Percentiles rank a stretch among this genome's conserved stretches.
Evolutionary conservation across 35 echinoderm and acorn worm genomes (phyloP).

Genomic region (Apostichopus californicus): DNA sequence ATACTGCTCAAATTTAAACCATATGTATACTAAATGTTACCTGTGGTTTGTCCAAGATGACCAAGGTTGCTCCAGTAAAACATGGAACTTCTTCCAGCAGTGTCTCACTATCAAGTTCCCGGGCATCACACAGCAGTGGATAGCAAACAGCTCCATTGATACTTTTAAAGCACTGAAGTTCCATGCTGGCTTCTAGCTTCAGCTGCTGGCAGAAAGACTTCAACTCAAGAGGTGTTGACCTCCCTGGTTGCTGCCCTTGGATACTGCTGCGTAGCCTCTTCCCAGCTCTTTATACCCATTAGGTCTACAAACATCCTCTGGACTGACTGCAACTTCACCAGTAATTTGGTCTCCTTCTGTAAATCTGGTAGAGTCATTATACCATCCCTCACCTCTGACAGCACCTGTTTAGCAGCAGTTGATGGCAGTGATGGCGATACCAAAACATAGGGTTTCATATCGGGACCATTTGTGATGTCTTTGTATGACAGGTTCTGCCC

Average conservation of each 20-base stretch:
- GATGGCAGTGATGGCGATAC: not conserved
- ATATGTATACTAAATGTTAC: not conserved
- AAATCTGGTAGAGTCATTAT: not conserved
- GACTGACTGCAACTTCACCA: not conserved
- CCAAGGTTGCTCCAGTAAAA: not conserved
- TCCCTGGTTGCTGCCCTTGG: constrained; percentile 17
- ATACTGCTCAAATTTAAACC: no score
- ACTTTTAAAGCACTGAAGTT: not conserved
- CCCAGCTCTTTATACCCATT: constrained; percentile 26
- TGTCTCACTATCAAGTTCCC: not conserved
- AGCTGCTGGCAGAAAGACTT: constrained; percentile 16
- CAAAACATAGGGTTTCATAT: not conserved
- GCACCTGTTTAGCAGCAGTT: not conserved
- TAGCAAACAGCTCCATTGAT: not conserved
- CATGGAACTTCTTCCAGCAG: not conserved
- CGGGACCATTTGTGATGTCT: not conserved
- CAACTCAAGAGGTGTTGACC: constrained; percentile 1
- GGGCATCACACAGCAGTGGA: not conserved
- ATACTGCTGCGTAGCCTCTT: not conserved
- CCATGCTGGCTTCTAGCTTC: not conserved
- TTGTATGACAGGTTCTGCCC: not conserved
- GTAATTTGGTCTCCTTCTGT: constrained; percentile 2
- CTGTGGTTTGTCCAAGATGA: constrained; percentile 30
- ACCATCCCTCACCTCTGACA: not conserved
- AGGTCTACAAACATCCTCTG: not conserved